These are phyloP conservation scores for Cantharis nigra DNA, from an alignment of 2,888 invertebrate species.

Conservation along the genomic window DNA sequence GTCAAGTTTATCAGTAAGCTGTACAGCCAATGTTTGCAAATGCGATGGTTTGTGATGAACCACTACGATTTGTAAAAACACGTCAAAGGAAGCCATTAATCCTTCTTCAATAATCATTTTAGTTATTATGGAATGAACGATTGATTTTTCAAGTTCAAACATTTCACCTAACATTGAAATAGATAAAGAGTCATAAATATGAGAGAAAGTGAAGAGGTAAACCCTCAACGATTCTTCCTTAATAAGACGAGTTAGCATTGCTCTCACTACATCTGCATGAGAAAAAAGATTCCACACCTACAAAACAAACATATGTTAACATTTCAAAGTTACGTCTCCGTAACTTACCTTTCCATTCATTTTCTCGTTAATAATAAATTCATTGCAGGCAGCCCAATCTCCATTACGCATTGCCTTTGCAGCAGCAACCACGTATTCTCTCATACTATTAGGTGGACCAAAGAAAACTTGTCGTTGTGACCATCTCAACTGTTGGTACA, in stretches of 20 bases:
- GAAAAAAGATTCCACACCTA: constrained; percentile 97
- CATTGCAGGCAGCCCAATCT: constrained; percentile 93
- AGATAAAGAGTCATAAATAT: constrained; percentile 96
- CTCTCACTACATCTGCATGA: constrained; percentile 83
- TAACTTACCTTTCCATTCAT: constrained; percentile 89
- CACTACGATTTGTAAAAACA: constrained; percentile 95
- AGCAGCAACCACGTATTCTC: constrained; percentile 98
- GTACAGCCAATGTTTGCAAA: constrained; percentile 93
- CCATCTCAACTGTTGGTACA: constrained; percentile 82
- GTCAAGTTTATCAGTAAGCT: constrained; percentile 88
- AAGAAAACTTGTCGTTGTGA: constrained; percentile 41
- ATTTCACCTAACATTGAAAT: constrained; percentile 89
- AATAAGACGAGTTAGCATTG: constrained; percentile 91
- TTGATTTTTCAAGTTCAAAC: constrained; percentile 88
- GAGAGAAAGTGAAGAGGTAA: constrained; percentile 97
- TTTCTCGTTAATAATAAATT: constrained; percentile 97
- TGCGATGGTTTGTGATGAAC: constrained; percentile 98
- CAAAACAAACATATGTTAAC: constrained; percentile 1
- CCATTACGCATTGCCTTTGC: constrained; percentile 98
- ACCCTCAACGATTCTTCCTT: constrained; percentile 96
- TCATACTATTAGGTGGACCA: constrained; percentile 98
- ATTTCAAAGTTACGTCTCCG: neutral
- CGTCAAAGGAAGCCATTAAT: constrained; percentile 95
- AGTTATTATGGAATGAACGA: constrained; percentile 93
- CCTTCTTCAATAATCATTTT: constrained; percentile 99